Percentiles rank a stretch among this genome's conserved stretches.
These are phyloP conservation scores for Pampusana beccarii DNA, from an alignment of 2,113 vertebrate species.

Conservation along the genomic window DNA sequence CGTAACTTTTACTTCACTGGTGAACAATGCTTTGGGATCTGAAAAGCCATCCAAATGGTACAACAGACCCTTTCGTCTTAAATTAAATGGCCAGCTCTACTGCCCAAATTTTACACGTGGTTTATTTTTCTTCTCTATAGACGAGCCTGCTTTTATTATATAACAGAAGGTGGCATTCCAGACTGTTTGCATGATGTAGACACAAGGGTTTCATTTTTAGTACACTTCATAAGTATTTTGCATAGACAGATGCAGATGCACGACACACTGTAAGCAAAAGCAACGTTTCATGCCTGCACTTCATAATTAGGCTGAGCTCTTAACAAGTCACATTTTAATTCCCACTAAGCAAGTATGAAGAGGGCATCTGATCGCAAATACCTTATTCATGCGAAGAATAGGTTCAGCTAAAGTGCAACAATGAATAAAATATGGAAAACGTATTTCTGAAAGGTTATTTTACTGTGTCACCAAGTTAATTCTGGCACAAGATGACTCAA, in stretches of 20 bases:
- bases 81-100: background rate
- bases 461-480: conserved; percentile 73
- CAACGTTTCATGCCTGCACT: conserved; percentile 50
- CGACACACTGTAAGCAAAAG: conserved; percentile 44
- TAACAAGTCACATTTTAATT: conserved; percentile 63
- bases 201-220: conserved; percentile 56
- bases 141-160: background rate
- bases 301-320: conserved; percentile 54
- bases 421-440: conserved; percentile 75
- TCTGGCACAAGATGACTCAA: conserved; percentile 74
- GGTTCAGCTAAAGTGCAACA: conserved; percentile 73
- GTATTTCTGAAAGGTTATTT: conserved; percentile 74
- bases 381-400: conserved; percentile 73
- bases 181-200: conserved; percentile 52
- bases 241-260: conserved; percentile 50
- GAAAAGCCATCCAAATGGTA: background rate
- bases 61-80: background rate
- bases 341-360: conserved; percentile 56
- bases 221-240: conserved; percentile 31
- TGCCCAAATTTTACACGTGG: background rate
- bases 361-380: conserved; percentile 63
- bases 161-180: conserved; percentile 57
- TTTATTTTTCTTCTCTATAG: background rate
- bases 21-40: background rate
- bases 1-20: background rate